Evolutionary conservation across 2,113 vertebrate genomes (phyloP), one percentile per base, ranked within the genome.

Genomic region (Tachysurus vachellii): DNA sequence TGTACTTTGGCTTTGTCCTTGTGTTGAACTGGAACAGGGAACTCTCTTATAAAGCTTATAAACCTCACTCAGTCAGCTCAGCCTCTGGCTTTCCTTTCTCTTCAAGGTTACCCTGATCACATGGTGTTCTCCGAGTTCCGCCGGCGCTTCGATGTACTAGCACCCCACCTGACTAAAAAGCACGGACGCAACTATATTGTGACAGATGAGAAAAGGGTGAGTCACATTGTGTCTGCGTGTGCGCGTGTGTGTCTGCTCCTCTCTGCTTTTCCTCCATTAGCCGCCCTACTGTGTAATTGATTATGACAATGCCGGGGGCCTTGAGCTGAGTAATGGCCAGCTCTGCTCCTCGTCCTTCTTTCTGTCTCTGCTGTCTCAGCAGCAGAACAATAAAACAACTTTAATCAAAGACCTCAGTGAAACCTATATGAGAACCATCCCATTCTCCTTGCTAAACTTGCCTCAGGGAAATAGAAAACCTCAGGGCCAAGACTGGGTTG

Each of bases 121-220:
- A 96, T 99, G 98, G 97, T 97, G 56, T 99, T 99, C 87, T 98
- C 98, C 0, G 97, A 99, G 93, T 99, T 99, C 92, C 97, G 98
- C 66, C 93, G 97, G 11, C 96, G 97, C 79, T 99, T 99, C 42
- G 98, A 99, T 0, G 96, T 99, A 76, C 95, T 99, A 89, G 96
- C 96, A 5, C 98, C 98, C 0, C 98, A 99, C 92, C 94, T 99
- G 89, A 97, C 96, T 90, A 99, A 99, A 94, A 99, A 98, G 73
- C 96, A 98, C 0, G 98, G 98, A 1, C 97, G 96, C 83, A 96
- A 97, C 92, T 98, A 99, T 93, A 97, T 99, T 0, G 97, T 99
- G 84, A 95, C 96, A 53, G 98, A 99, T 1, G 98, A 99, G 93
- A 97, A 94, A 87, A 95, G 97, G 94, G 98, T 99, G 93, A 21